Percentiles rank a stretch among this genome's conserved stretches.
Evolutionary conservation across 37 sponge, comb jelly and placozoan species (phyloP).

Genomic region (Ianthella basta): DNA sequence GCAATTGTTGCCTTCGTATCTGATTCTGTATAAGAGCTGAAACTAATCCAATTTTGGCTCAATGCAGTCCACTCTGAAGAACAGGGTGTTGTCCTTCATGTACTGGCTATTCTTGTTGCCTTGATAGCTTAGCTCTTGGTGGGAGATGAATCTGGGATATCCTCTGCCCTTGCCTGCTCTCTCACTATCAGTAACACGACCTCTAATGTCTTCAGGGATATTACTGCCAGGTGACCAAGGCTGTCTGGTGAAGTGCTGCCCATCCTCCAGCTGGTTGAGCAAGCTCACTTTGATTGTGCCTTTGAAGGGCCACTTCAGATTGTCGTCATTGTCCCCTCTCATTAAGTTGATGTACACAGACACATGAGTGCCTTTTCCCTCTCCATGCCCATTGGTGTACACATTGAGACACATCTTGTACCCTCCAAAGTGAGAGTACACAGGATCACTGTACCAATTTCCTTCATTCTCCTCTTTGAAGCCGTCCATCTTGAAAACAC

Average conservation of each 20-base stretch:
- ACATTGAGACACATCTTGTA: conserved; percentile 50
- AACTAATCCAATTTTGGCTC: too few species aligned
- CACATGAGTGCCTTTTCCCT: conserved; percentile 53
- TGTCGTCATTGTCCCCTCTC: conserved; percentile 32
- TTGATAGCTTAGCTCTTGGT: neutral
- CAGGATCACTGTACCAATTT: conserved; percentile 37
- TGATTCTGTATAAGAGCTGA: too few species aligned
- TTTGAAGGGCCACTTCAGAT: conserved; percentile 48
- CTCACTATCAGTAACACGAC: conserved; percentile 12
- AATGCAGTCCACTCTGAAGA: neutral
- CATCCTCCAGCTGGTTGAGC: conserved; percentile 19
- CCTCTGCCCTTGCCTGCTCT: neutral
- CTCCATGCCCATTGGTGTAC: conserved; percentile 45
- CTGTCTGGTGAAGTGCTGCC: neutral
- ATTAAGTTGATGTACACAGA: conserved; percentile 42
- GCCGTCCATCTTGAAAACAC: neutral
- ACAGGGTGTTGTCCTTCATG: neutral
- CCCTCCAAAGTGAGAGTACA: conserved; percentile 40
- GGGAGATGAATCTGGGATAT: neutral
- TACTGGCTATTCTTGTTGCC: neutral
- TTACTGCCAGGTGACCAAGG: neutral
- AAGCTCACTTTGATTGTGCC: neutral
- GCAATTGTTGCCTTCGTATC: too few species aligned
- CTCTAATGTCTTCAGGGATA: neutral
- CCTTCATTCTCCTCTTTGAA: neutral